These are phyloP conservation scores for Halichondria panicea DNA, from an alignment of 37 sponge, comb jelly and placozoan species.

Conservation along the genomic window DNA sequence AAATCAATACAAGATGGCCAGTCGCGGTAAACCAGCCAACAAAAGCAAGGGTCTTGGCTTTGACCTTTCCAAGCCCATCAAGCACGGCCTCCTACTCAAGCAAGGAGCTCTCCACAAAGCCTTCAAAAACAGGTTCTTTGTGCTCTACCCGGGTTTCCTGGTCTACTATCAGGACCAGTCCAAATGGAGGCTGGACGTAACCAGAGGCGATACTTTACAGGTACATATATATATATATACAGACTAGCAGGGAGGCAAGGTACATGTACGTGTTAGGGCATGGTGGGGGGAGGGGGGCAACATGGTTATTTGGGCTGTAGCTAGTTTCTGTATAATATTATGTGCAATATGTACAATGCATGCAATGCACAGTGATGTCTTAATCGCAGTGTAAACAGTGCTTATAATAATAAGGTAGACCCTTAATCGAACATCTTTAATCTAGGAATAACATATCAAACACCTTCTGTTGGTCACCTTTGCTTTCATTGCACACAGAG, in stretches of 20 bases:
- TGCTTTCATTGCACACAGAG: constrained; percentile 11
- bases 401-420: too few relatives aligned
- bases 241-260: not conserved
- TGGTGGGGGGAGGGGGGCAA: too few relatives aligned
- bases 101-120: constrained; percentile 77
- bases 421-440: too few relatives aligned
- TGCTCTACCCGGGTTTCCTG: constrained; percentile 81
- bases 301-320: not conserved
- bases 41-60: constrained; percentile 43
- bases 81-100: constrained; percentile 63
- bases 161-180: constrained; percentile 67
- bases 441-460: too few relatives aligned
- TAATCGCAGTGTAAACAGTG: too few relatives aligned
- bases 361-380: too few relatives aligned
- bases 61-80: constrained; percentile 57
- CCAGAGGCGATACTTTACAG: constrained; percentile 57
- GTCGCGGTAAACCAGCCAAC: not conserved
- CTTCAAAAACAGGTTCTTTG: constrained; percentile 79
- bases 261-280: not conserved
- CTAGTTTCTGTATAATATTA: not conserved
- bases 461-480: not conserved
- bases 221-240: constrained; percentile 17
- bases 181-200: constrained; percentile 64
- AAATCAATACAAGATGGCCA: too few relatives aligned
- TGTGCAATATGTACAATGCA: too few relatives aligned